Percentiles rank a stretch among this genome's conserved stretches.
Evolutionary conservation across 1,140 invertebrate species (phyloP).

Genomic region (Saccostrea cuccullata): DNA sequence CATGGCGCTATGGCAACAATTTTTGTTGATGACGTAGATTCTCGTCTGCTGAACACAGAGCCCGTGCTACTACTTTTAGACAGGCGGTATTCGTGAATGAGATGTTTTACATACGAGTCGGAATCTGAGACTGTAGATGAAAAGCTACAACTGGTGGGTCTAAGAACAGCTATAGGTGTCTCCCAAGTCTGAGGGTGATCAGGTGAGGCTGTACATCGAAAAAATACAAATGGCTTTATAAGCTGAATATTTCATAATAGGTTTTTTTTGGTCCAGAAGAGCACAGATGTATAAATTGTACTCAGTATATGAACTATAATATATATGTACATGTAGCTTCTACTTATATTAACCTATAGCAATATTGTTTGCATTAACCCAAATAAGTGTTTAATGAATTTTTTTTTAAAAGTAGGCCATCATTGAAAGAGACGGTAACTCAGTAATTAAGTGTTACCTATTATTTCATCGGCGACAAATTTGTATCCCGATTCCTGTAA

Average conservation of each 20-base stretch:
- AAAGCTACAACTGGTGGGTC: background rate
- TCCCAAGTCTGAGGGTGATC: background rate
- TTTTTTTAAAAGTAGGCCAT: too few relatives aligned
- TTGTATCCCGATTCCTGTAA: background rate
- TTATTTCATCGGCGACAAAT: slow-evolving; percentile 28
- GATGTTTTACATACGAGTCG: background rate
- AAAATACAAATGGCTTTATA: background rate
- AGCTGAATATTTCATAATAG: background rate
- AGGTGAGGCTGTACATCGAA: background rate
- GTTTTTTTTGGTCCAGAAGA: background rate
- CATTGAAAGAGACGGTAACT: background rate
- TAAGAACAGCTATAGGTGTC: background rate
- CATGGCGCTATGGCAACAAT: background rate
- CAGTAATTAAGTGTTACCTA: background rate
- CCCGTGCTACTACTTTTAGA: background rate
- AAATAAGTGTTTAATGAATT: too few relatives aligned
- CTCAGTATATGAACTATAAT: too few relatives aligned
- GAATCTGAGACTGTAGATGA: background rate
- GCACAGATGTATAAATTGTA: too few relatives aligned
- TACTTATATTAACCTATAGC: too few relatives aligned
- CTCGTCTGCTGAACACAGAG: slow-evolving; percentile 22
- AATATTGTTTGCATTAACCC: too few relatives aligned
- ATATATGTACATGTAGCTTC: too few relatives aligned
- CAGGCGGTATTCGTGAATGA: background rate
- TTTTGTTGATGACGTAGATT: slow-evolving; percentile 20